Evolutionary conservation across 2,888 invertebrate genomes (phyloP).

Genomic region (Craniophora ligustri): DNA sequence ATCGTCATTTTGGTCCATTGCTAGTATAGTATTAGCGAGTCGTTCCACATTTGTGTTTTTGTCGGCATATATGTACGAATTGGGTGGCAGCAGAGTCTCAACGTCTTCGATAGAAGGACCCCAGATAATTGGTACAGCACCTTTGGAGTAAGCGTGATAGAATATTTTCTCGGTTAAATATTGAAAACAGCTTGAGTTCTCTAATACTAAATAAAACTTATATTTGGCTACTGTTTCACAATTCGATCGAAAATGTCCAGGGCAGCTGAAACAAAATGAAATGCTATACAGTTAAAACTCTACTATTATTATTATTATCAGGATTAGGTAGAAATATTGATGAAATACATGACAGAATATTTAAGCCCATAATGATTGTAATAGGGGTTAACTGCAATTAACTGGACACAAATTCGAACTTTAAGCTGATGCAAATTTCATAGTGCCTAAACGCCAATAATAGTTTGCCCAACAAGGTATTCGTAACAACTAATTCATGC

Average conservation of each 20-base stretch:
- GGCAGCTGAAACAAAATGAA: slow-evolving; percentile 85
- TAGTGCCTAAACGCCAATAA: too few relatives aligned
- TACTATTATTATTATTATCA: too few relatives aligned
- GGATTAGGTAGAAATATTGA: too few relatives aligned
- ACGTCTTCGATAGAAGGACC: slow-evolving; percentile 87
- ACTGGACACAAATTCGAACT: too few relatives aligned
- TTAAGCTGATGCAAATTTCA: too few relatives aligned
- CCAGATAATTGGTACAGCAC: slow-evolving; percentile 90
- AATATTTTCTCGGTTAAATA: slow-evolving; percentile 92
- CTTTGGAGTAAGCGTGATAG: slow-evolving; percentile 90
- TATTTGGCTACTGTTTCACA: slow-evolving; percentile 88
- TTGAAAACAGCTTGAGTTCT: slow-evolving; percentile 91
- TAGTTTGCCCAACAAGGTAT: too few relatives aligned
- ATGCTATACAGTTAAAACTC: too few relatives aligned
- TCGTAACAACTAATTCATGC: too few relatives aligned
- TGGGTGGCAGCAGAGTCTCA: slow-evolving; percentile 87
- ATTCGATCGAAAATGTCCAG: slow-evolving; percentile 89
- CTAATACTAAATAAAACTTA: slow-evolving; percentile 91
- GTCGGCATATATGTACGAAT: slow-evolving; percentile 89
- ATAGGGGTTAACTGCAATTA: too few relatives aligned
- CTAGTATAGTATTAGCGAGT: slow-evolving; percentile 85
- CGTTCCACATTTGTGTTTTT: slow-evolving; percentile 83
- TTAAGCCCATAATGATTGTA: too few relatives aligned
- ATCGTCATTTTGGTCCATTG: slow-evolving; percentile 74
- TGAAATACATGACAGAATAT: too few relatives aligned